Evolutionary conservation across 2,797 vertebrate species (phyloP).

Genomic region (Spinus olivaceus): DNA sequence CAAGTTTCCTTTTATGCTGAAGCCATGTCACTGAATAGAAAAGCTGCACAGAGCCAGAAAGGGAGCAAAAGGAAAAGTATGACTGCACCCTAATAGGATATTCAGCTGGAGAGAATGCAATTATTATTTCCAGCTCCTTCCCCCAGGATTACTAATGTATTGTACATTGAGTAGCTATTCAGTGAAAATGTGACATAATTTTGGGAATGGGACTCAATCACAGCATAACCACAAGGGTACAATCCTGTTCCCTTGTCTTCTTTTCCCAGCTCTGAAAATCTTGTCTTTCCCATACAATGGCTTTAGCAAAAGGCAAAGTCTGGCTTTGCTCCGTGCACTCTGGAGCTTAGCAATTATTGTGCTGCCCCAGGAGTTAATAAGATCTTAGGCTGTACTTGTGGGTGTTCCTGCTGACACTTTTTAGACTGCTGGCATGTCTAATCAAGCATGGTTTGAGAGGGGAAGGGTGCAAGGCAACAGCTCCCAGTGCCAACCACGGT

Average conservation of each 20-base stretch:
- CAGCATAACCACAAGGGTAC: background rate
- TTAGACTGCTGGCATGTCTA: background rate
- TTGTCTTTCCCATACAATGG: background rate
- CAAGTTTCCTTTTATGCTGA: background rate
- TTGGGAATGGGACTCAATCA: background rate
- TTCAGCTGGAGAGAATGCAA: background rate
- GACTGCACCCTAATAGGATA: background rate
- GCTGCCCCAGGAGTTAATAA: background rate
- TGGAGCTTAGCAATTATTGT: background rate
- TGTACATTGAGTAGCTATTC: conserved; percentile 7
- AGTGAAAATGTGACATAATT: conserved; percentile 12
- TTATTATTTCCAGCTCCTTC: conserved; percentile 12
- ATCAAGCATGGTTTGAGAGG: background rate
- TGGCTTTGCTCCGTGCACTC: accelerated
- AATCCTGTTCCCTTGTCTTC: background rate
- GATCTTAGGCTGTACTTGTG: background rate
- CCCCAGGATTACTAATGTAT: background rate
- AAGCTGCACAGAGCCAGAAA: background rate
- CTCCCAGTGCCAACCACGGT: background rate
- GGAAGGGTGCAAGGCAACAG: background rate
- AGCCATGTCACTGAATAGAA: background rate
- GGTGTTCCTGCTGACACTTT: background rate
- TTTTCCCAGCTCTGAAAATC: background rate
- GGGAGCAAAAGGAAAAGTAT: background rate
- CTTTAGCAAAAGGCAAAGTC: background rate